Conservation (phyloP, 1,140 invertebrate genomes). For the Meloidogyne chitwoodi region DNA sequence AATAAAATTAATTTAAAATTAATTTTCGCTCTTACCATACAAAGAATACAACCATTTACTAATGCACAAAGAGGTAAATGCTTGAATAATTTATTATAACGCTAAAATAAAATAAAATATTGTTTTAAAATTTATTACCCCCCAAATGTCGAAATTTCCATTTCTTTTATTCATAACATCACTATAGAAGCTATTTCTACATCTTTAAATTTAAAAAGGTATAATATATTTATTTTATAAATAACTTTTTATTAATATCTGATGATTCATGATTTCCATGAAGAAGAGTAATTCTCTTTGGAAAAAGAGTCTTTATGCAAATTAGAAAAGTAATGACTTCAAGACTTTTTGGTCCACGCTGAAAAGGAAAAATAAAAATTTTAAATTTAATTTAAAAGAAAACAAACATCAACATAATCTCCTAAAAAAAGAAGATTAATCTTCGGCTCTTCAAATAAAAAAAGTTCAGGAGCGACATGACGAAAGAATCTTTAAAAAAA, state of each 20-base stretch:
- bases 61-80: conserved; percentile 1
- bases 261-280: conserved; percentile 10
- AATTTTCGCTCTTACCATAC: neutral
- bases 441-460: neutral
- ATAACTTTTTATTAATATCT: conserved; percentile 9
- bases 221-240: neutral
- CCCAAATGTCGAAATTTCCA: neutral
- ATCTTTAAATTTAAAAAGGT: neutral
- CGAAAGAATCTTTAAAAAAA: neutral
- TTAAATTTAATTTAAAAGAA: neutral
- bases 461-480: neutral
- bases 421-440: conserved; percentile 4
- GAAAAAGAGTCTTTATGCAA: conserved; percentile 65
- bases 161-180: neutral
- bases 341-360: conserved; percentile 72
- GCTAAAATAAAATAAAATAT: neutral
- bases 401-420: conserved; percentile 3
- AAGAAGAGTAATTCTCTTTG: conserved; percentile 68
- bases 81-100: neutral
- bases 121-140: neutral
- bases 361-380: neutral
- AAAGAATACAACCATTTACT: neutral
- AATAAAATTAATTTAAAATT: neutral
- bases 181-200: neutral
- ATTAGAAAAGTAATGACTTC: conserved; percentile 66